phyloP scores from a whole-genome alignment of 2,888 invertebrate species.

The Drosophila lutescens region DNA sequence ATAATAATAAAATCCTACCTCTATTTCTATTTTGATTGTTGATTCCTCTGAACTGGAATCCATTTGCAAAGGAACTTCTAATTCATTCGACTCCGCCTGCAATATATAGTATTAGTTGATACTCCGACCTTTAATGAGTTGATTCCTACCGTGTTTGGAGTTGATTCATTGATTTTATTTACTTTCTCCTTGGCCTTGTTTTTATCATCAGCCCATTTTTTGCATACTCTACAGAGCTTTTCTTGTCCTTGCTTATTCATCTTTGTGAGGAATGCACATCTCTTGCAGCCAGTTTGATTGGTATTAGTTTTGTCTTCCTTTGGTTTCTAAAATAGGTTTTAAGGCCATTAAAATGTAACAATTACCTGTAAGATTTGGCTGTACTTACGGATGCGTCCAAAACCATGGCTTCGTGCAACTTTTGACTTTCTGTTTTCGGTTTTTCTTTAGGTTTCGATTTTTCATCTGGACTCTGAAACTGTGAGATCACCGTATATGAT shows the following conservation, averaged over 20 bases:
- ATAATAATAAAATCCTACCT: not conserved
- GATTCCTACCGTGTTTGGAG: not conserved
- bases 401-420: not conserved
- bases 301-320: no score
- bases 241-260: not conserved
- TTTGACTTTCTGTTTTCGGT: not conserved
- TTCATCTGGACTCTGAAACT: not conserved
- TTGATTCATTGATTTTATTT: not conserved
- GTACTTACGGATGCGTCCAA: not conserved
- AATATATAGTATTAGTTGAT: not conserved
- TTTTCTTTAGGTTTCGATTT: not conserved
- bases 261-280: not conserved
- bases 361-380: not conserved
- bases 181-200: not conserved
- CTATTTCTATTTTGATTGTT: slow-evolving; percentile 5
- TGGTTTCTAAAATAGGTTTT: not conserved
- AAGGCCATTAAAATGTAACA: not conserved
- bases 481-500: not conserved
- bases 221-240: slow-evolving; percentile 7
- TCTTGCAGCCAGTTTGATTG: not conserved
- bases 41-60: not conserved
- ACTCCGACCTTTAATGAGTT: not conserved
- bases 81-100: not conserved
- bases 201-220: slow-evolving; percentile 10
- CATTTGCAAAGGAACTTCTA: not conserved